phyloP scores from a whole-genome alignment of 2,888 invertebrate genomes.

The Andrena flavipes region DNA sequence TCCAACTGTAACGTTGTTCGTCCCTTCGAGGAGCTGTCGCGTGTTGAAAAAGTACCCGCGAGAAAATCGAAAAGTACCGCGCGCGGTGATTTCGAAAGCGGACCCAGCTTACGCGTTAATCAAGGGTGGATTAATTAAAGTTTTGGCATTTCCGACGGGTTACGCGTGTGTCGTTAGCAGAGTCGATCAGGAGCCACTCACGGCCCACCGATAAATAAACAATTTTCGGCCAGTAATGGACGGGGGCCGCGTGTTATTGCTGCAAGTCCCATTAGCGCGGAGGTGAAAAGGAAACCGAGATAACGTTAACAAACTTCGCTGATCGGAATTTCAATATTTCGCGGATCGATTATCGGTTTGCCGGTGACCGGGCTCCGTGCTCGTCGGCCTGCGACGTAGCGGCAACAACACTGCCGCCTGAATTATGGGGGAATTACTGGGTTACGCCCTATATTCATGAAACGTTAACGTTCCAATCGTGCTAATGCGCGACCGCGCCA shows the following conservation, averaged over 20 bases:
- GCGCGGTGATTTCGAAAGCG: slow-evolving; percentile 10
- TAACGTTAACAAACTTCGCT: slow-evolving; percentile 51
- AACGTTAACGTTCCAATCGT: slow-evolving; percentile 64
- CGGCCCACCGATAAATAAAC: slow-evolving; percentile 41
- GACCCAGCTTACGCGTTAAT: slow-evolving; percentile 38
- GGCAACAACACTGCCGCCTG: slow-evolving; percentile 44
- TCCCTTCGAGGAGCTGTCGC: neutral
- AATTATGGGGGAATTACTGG: slow-evolving; percentile 66
- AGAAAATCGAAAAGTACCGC: neutral
- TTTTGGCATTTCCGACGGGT: slow-evolving; percentile 23
- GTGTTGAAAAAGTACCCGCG: neutral
- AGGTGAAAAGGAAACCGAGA: slow-evolving; percentile 47
- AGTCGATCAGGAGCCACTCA: slow-evolving; percentile 22
- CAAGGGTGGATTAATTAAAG: slow-evolving; percentile 48
- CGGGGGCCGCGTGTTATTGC: slow-evolving; percentile 38
- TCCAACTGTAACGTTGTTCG: neutral
- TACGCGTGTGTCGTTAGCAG: slow-evolving; percentile 23
- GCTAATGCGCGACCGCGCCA: neutral
- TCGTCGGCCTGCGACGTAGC: slow-evolving; percentile 17
- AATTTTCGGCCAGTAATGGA: slow-evolving; percentile 49
- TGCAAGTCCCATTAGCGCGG: slow-evolving; percentile 47
- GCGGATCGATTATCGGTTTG: slow-evolving; percentile 58
- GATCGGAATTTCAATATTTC: slow-evolving; percentile 61
- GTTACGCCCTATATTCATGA: slow-evolving; percentile 56
- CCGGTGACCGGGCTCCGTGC: slow-evolving; percentile 9